Percentiles rank a stretch among this genome's conserved stretches.
phyloP scores from a whole-genome alignment of 2,113 vertebrate species.

The Notothenia coriiceps region DNA sequence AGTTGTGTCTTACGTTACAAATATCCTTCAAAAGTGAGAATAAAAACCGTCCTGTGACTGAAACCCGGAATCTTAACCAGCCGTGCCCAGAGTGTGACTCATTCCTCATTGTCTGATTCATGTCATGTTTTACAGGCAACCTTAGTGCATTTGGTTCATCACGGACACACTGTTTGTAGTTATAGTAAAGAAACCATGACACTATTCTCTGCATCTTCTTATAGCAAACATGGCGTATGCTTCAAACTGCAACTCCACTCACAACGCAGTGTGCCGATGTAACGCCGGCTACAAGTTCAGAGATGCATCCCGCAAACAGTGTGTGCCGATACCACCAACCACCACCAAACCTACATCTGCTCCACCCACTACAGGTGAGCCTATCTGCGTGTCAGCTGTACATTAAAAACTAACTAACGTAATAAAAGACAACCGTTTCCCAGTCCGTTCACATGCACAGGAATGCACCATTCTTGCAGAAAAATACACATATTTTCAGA shows the following conservation, averaged over 20 bases:
- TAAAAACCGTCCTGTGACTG: slow-evolving; percentile 40
- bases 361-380: slow-evolving; percentile 39
- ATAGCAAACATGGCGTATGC: slow-evolving; percentile 58
- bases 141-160: slow-evolving; percentile 1
- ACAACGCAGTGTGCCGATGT: slow-evolving; percentile 72
- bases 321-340: slow-evolving; percentile 23
- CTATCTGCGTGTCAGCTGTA: not conserved
- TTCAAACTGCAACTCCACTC: not conserved
- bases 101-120: slow-evolving; percentile 28
- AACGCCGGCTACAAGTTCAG: slow-evolving; percentile 63
- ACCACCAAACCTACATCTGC: not conserved
- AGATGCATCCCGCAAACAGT: slow-evolving; percentile 34
- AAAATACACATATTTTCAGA: no score
- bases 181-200: no score
- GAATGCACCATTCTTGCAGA: not conserved
- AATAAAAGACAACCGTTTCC: not conserved
- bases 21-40: not conserved
- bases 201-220: not conserved
- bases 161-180: not conserved
- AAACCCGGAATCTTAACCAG: slow-evolving; percentile 36
- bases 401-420: not conserved
- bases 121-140: slow-evolving; percentile 7
- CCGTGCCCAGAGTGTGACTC: slow-evolving; percentile 16
- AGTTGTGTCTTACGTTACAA: slow-evolving; percentile 19
- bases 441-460: not conserved